These are phyloP conservation scores for Poecilia picta DNA, from an alignment of 2,797 vertebrate species.

Conservation along the genomic window DNA sequence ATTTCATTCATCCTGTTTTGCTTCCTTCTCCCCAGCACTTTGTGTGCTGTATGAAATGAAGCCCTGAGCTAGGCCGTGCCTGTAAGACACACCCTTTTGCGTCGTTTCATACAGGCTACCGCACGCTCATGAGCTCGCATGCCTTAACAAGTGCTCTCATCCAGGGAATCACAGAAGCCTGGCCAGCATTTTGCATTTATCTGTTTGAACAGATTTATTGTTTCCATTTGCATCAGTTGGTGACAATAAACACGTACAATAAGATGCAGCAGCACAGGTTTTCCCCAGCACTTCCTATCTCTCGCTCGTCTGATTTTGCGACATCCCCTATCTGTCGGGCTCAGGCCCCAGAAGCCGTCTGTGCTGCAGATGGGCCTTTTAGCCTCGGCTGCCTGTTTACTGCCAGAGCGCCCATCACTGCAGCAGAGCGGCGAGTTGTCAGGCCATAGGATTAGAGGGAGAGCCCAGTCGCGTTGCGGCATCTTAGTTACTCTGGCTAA, in stretches of 20 bases:
- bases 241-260: constrained; percentile 5
- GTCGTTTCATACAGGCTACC: constrained; percentile 53
- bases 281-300: constrained; percentile 36
- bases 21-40: constrained; percentile 3
- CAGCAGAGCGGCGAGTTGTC: constrained; percentile 44
- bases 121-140: constrained; percentile 52
- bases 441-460: constrained; percentile 53
- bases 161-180: neutral
- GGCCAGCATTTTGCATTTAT: constrained; percentile 16
- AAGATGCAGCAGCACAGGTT: constrained; percentile 12
- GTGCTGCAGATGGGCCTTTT: constrained; percentile 51
- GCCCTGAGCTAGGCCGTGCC: constrained; percentile 29
- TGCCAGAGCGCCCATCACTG: constrained; percentile 33
- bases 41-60: constrained; percentile 27
- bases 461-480: constrained; percentile 50
- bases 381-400: constrained; percentile 56
- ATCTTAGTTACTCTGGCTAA: constrained; percentile 66
- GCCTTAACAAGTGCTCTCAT: constrained; percentile 50
- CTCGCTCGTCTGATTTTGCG: constrained; percentile 32
- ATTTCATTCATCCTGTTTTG: constrained; percentile 12
- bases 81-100: constrained; percentile 51
- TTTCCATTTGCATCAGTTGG: constrained; percentile 4
- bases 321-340: constrained; percentile 39
- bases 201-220: constrained; percentile 18
- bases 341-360: constrained; percentile 46